phyloP scores from a whole-genome alignment of 2,888 invertebrate genomes.

The Epiblema foenella region DNA sequence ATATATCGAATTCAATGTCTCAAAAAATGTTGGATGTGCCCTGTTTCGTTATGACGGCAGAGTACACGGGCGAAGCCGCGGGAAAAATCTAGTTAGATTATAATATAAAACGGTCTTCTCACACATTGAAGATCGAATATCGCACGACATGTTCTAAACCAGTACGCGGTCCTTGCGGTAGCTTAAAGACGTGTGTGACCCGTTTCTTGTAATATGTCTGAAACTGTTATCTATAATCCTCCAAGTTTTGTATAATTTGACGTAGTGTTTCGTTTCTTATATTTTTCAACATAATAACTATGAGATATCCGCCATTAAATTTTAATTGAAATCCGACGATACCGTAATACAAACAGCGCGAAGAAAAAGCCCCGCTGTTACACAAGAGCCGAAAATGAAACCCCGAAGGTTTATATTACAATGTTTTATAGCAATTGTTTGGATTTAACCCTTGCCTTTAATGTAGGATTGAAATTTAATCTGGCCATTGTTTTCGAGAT shows the following conservation, averaged over 20 bases:
- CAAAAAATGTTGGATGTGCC: too few species aligned
- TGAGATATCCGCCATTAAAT: conserved; percentile 9
- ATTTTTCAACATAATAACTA: neutral
- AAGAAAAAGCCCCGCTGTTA: conserved; percentile 34
- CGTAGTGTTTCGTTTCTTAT: neutral
- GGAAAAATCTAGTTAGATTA: too few species aligned
- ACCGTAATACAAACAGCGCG: conserved; percentile 26
- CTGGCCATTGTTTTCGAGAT: conserved; percentile 42
- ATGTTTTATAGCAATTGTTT: conserved; percentile 42
- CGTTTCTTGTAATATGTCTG: too few species aligned
- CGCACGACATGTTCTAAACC: too few species aligned
- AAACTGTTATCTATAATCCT: neutral
- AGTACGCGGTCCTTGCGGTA: too few species aligned
- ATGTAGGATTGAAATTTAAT: conserved; percentile 42
- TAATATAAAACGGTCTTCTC: too few species aligned
- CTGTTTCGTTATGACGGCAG: too few species aligned
- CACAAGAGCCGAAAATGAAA: conserved; percentile 38
- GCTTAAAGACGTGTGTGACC: too few species aligned
- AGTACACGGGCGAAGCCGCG: too few species aligned
- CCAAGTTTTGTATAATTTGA: too few species aligned
- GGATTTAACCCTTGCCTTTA: conserved; percentile 43
- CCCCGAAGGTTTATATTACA: conserved; percentile 39
- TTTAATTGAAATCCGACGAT: conserved; percentile 33
- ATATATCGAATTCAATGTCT: too few species aligned
- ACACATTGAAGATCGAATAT: too few species aligned